phyloP scores from a whole-genome alignment of 2,888 invertebrate species.

The Andricus quercusramuli region DNA sequence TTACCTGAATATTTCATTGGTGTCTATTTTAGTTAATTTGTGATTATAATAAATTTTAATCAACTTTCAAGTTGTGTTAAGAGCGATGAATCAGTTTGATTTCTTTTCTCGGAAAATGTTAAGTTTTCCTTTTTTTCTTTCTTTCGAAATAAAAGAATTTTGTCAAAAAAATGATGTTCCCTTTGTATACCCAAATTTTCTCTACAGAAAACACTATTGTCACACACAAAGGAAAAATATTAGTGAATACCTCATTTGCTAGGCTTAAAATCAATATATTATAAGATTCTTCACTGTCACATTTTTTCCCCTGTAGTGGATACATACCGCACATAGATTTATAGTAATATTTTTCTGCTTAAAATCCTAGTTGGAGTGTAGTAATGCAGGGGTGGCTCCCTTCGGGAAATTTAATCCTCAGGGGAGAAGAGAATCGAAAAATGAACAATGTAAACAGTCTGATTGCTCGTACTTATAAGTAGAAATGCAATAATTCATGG shows the following conservation, averaged over 20 bases:
- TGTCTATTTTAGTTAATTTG: no score
- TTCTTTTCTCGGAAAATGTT: no score
- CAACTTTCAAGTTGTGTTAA: no score
- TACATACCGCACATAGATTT: background rate
- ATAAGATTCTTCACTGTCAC: background rate
- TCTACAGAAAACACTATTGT: background rate
- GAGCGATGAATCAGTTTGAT: no score
- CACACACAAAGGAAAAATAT: background rate
- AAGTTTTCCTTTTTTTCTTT: no score
- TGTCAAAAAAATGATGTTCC: background rate
- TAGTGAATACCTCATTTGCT: background rate
- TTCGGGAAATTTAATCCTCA: constrained; percentile 18
- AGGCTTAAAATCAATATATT: background rate
- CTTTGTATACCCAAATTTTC: background rate
- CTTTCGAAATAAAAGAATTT: background rate
- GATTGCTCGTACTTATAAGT: background rate
- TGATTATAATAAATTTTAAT: no score
- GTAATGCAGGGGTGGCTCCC: constrained; percentile 10
- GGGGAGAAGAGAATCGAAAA: constrained; percentile 19
- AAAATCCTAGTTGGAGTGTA: constrained; percentile 19
- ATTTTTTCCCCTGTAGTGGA: background rate
- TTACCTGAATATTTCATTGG: no score
- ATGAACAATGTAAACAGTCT: constrained; percentile 9
- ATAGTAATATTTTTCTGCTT: background rate
- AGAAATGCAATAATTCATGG: background rate